Evolutionary conservation across 1,140 invertebrate genomes (phyloP).

Genomic region (Drusus annulatus): DNA sequence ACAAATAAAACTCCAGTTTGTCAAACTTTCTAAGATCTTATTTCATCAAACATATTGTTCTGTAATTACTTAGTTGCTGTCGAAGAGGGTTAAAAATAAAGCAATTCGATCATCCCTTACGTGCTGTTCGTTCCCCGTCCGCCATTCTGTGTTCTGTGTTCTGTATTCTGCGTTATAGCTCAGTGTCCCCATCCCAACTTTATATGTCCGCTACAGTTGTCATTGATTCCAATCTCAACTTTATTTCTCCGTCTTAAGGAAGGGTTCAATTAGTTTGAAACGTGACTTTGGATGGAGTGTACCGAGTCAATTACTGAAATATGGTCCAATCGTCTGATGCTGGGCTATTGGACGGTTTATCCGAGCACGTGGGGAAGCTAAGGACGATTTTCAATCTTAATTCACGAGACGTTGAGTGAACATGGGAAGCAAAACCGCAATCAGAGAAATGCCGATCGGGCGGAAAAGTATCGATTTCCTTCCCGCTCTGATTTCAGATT

Average conservation of each 20-base stretch:
- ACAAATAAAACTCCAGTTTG: too few relatives aligned
- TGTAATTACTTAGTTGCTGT: background rate
- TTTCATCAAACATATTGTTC: background rate
- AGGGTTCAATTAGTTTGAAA: conserved; percentile 59
- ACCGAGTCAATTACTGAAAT: conserved; percentile 57
- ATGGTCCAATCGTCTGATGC: conserved; percentile 44
- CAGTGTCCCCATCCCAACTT: conserved; percentile 1
- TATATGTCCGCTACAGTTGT: conserved; percentile 45
- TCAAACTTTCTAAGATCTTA: background rate
- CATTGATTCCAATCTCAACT: conserved; percentile 55
- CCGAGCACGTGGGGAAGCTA: conserved; percentile 7
- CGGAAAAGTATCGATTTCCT: conserved; percentile 33
- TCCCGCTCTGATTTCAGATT: conserved; percentile 12
- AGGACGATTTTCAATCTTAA: conserved; percentile 56
- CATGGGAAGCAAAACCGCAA: conserved; percentile 38
- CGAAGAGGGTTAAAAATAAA: conserved; percentile 1
- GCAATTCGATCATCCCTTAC: conserved; percentile 15
- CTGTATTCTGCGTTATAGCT: too few relatives aligned
- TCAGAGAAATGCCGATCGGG: conserved; percentile 36
- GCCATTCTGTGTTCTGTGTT: too few relatives aligned
- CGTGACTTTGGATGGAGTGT: conserved; percentile 49
- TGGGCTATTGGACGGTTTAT: conserved; percentile 35
- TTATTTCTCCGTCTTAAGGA: conserved; percentile 47
- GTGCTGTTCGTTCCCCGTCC: background rate
- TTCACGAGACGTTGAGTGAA: conserved; percentile 47